Evolutionary conservation across 2,113 vertebrate species (phyloP).

Genomic region (Rhinoderma darwinii): DNA sequence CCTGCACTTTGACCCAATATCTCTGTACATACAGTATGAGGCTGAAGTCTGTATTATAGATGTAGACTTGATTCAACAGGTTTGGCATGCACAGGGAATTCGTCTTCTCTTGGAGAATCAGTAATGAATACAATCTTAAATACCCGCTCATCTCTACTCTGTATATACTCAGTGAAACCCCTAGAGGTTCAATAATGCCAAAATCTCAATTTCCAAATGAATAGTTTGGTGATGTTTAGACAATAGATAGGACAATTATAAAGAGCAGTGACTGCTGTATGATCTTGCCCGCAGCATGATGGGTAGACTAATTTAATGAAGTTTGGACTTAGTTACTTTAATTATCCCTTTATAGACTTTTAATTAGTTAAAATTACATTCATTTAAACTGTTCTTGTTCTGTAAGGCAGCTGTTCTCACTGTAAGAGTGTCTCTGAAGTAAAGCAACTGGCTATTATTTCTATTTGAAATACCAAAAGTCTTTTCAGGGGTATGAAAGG

Average conservation of each 20-base stretch:
- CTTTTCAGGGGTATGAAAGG: slow-evolving; percentile 21
- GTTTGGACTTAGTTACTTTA: slow-evolving; percentile 56
- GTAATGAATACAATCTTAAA: background rate
- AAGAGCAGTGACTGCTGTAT: background rate
- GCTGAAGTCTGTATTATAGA: background rate
- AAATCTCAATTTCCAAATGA: slow-evolving; percentile 32
- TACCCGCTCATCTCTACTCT: background rate
- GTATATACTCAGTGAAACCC: background rate
- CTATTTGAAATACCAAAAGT: background rate
- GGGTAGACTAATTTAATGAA: slow-evolving; percentile 47
- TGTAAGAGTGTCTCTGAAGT: background rate
- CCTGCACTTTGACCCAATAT: background rate
- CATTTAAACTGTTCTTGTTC: slow-evolving; percentile 47
- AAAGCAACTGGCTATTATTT: slow-evolving; percentile 16
- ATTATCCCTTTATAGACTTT: slow-evolving; percentile 58
- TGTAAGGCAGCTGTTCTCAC: slow-evolving; percentile 53
- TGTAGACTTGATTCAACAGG: background rate
- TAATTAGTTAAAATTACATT: slow-evolving; percentile 57
- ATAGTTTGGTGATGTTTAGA: slow-evolving; percentile 25
- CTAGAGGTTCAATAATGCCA: slow-evolving; percentile 3
- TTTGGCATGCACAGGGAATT: too few species aligned
- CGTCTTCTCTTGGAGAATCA: background rate
- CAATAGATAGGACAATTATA: slow-evolving; percentile 41
- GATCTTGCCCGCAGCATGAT: slow-evolving; percentile 20
- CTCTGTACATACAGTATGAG: background rate